phyloP scores from a whole-genome alignment of 2,888 invertebrate species.

The Drosophila kambysellisi region DNA sequence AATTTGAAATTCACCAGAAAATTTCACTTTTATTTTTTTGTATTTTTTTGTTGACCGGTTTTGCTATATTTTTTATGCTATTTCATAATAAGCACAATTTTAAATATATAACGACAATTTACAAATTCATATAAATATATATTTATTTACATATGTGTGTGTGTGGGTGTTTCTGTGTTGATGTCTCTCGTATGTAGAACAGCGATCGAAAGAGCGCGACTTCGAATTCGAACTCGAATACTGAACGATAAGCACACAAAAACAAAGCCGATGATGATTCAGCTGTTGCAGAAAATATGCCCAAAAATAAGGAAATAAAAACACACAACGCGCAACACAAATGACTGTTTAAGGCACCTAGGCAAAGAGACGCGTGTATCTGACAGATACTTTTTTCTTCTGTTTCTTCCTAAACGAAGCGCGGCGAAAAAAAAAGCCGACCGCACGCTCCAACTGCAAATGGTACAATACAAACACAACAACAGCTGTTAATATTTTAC shows the following conservation, averaged over 20 bases:
- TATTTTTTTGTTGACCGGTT: slow-evolving; percentile 47
- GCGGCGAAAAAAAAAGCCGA: slow-evolving; percentile 44
- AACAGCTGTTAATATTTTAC: slow-evolving; percentile 55
- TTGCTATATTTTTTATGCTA: slow-evolving; percentile 15
- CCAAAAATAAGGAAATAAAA: slow-evolving; percentile 17
- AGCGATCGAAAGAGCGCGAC: slow-evolving; percentile 53
- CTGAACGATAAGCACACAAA: slow-evolving; percentile 11
- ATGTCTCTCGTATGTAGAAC: slow-evolving; percentile 53
- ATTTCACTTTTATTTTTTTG: slow-evolving; percentile 50
- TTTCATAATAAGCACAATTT: slow-evolving; percentile 54
- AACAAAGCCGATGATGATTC: slow-evolving; percentile 51
- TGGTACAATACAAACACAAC: slow-evolving; percentile 65
- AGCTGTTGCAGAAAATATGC: slow-evolving; percentile 24
- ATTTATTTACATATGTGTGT: slow-evolving; percentile 5
- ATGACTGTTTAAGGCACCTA: slow-evolving; percentile 41
- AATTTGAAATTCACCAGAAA: slow-evolving; percentile 46
- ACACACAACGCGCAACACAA: slow-evolving; percentile 20
- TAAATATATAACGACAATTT: slow-evolving; percentile 21
- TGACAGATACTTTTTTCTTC: slow-evolving; percentile 55
- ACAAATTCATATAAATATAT: slow-evolving; percentile 15
- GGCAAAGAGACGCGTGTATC: slow-evolving; percentile 57
- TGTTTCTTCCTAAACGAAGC: slow-evolving; percentile 34
- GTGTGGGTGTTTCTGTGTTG: slow-evolving; percentile 18
- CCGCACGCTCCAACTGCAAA: slow-evolving; percentile 63
- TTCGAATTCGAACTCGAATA: slow-evolving; percentile 35